Base-by-base conservation (phyloP, 1,140 invertebrate species). In the Drosophila serrata region DNA sequence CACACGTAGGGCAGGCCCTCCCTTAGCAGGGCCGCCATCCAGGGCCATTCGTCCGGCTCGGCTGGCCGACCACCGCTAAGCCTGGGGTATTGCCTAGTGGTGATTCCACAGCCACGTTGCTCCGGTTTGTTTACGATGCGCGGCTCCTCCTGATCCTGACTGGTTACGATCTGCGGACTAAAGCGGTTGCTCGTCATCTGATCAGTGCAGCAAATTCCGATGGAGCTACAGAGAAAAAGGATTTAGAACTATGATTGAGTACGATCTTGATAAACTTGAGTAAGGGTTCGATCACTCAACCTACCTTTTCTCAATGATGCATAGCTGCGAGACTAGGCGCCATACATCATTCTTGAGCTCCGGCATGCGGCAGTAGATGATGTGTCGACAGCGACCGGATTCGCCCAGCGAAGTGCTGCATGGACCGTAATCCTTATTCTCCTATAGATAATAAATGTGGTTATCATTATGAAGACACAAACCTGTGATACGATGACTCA, bases 1-100 rank as follows among this genome's bases (percentile, higher is more conserved):
- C 95, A 97, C 94, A 95, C 80, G 76, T 75, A 85, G 27, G 51
- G 81, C 19, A 94, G 87, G 45, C 93, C 93, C 5, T 93, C 85
- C 1, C 94, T 93, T 3, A 96, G 93, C 27, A 97, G 81, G 3
- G 96, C 96, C 0, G 94, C 96, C 94, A 97, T 96, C 97, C 97
- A 97, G 1, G 96, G 97, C 96, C 96, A 97, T 79, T 96, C 95
- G 57, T 95, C 94, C 0, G 95, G 94, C 81, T 95, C 94, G 0
- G 96, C 95, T 0, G 94, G 94, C 48, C 93, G 84, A 0, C 96
- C 95, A 6, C 96, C 95, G 3, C 95, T 93, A 24, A 96, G 93
- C 55, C 94, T 93, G 8, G 93, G 77, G 70, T 92, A 93, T 40
- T 93, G 93, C 75, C 94, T 94, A 0, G 94, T 94, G 75, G 94